Percentiles rank a stretch among this genome's conserved stretches.
Conservation (phyloP, 2,797 vertebrate species). For the Ataeniobius toweri region DNA sequence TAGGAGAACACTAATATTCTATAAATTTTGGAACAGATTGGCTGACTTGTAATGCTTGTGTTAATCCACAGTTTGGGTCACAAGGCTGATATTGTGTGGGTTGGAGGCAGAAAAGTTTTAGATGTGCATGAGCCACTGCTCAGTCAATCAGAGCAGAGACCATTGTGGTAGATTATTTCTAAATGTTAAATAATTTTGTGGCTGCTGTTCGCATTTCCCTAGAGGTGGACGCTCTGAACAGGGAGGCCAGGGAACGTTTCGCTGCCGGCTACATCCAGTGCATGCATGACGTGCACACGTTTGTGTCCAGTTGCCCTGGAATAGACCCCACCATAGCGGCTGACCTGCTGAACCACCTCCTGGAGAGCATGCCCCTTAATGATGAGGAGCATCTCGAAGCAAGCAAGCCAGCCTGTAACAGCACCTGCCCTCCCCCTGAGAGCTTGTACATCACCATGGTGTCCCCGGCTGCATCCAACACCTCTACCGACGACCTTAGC, state of each 20-base stretch:
- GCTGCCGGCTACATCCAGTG: conserved; percentile 97
- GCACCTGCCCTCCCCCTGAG: conserved; percentile 62
- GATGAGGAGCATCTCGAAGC: conserved; percentile 77
- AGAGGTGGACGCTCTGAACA: conserved; percentile 85
- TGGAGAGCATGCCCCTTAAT: conserved; percentile 92
- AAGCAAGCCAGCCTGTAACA: conserved; percentile 47
- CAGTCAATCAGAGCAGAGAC: conserved; percentile 47
- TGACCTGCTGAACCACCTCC: conserved; percentile 92
- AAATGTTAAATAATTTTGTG: background rate
- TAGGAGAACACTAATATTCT: background rate
- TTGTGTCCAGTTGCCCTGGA: conserved; percentile 90
- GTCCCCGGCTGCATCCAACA: conserved; percentile 66
- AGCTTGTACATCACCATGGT: conserved; percentile 47
- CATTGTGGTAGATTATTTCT: background rate
- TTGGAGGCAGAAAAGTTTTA: background rate
- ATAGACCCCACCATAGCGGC: conserved; percentile 90
- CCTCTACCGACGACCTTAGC: conserved; percentile 75
- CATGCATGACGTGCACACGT: conserved; percentile 97
- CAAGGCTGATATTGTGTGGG: background rate
- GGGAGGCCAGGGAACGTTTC: conserved; percentile 91
- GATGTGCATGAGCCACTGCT: background rate
- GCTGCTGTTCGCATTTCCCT: conserved; percentile 3
- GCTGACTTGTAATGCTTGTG: background rate
- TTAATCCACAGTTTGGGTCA: background rate
- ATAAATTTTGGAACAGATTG: background rate